phyloP scores from a whole-genome alignment of 2,888 invertebrate species.

The Epistrophella euchroma region DNA sequence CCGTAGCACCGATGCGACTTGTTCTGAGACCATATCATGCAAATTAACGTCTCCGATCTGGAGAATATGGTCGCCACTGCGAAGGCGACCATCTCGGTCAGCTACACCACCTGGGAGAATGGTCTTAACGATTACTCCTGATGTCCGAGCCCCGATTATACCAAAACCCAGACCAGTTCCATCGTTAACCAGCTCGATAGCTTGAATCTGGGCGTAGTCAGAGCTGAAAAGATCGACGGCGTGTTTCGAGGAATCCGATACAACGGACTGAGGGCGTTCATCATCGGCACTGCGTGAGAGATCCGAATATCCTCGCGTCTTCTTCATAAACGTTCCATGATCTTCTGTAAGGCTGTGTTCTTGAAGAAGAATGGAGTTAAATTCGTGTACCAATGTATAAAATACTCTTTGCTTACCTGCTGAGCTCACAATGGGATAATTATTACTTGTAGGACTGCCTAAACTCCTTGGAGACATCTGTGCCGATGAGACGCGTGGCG shows the following conservation, averaged over 20 bases:
- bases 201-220: constrained; percentile 98
- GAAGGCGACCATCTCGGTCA: constrained; percentile 97
- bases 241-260: constrained; percentile 86
- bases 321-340: constrained; percentile 85
- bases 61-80: constrained; percentile 98
- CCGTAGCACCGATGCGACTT: constrained; percentile 96
- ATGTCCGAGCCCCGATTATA: constrained; percentile 98
- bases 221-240: constrained; percentile 90
- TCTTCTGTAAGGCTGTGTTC: constrained; percentile 76
- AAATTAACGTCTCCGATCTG: constrained; percentile 96
- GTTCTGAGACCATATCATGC: constrained; percentile 99
- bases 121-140: constrained; percentile 99
- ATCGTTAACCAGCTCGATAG: constrained; percentile 98
- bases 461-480: constrained; percentile 89
- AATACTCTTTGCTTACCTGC: constrained; percentile 63
- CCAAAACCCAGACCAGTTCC: constrained; percentile 99
- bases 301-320: constrained; percentile 86
- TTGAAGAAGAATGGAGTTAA: not conserved
- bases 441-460: constrained; percentile 84
- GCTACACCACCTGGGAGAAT: constrained; percentile 99
- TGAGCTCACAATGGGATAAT: constrained; percentile 68
- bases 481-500: constrained; percentile 90
- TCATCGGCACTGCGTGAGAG: constrained; percentile 82
- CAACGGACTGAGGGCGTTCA: constrained; percentile 87
- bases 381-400: not conserved